Base-by-base conservation (phyloP, 2,888 invertebrate species). In the Campaea margaritaria region DNA sequence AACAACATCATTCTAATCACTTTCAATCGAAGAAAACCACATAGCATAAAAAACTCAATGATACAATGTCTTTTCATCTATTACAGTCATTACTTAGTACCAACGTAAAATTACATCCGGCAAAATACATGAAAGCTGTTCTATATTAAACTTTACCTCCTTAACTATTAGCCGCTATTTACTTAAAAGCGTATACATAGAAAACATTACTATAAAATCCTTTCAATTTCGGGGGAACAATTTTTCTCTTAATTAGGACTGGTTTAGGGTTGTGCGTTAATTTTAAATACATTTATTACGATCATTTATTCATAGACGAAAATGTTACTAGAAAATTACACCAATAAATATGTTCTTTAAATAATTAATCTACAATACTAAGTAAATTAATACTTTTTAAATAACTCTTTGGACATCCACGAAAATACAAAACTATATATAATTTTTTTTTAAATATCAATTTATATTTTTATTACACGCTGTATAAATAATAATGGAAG, bases 241-340 rank as follows among this genome's bases (percentile, higher is more conserved):
- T 65, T 61, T 60, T 58, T 67, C 63, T 39, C 11, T 38, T 74
- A 61, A 62, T 72, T 74, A 78, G 74, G 74, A 77, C 67, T 79
- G 77, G 77, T 69, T 72, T 59, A 72, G 73, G 83, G 83, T 87
- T 87, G 86, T 87, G 86, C 87, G 87, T 84, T 47, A 41, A 48
- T 46, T 56, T 53, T 57, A 57, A 51, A 39, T 36, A 41, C 47
- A 42, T 46, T 59, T 13, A 58, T 36, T 42, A 57, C 52, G 42
- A 53, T 41, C 39, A 47, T 47, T 11, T 21, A 34, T 11, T 13
- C 15, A 12, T 46, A 47, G 13, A 38, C 41, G 41, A 49, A 49
- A 31, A 43, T 43, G 51, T 51, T 42, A 42, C 41, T 43, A 51
- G 42, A 50, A 42, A 51, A 43, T 31, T 51, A 51, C 51, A 50